These are phyloP conservation scores for Erebia aethiops DNA, from an alignment of 2,888 invertebrate species.

Conservation along the genomic window DNA sequence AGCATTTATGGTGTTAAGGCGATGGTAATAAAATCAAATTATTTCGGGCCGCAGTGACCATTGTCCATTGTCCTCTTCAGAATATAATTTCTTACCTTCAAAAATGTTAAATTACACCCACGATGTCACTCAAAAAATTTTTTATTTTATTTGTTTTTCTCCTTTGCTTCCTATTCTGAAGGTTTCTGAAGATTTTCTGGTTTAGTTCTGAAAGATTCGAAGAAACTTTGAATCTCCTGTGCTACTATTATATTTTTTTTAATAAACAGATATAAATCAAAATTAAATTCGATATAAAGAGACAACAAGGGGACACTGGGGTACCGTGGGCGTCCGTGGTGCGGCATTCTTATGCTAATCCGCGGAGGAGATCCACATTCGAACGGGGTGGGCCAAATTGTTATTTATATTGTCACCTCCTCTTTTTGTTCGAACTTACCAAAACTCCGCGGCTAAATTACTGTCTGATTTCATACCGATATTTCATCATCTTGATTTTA, in stretches of 20 bases:
- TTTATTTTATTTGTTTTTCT: not conserved
- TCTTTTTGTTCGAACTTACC: conserved; percentile 68
- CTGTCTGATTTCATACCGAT: conserved; percentile 59
- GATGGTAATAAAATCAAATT: conserved; percentile 36
- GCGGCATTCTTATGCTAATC: conserved; percentile 83
- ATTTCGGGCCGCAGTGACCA: conserved; percentile 31
- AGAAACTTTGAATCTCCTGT: not conserved
- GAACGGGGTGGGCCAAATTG: conserved; percentile 82
- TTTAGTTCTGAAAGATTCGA: not conserved
- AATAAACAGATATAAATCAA: conserved; percentile 74
- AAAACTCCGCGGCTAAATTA: conserved; percentile 64
- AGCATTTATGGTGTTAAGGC: conserved; percentile 35
- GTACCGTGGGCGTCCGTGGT: conserved; percentile 75
- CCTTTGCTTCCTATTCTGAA: not conserved
- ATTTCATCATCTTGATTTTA: conserved; percentile 29
- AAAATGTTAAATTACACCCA: conserved; percentile 42
- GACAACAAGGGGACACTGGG: conserved; percentile 74
- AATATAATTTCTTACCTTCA: conserved; percentile 36
- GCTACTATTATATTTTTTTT: not conserved
- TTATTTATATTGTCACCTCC: conserved; percentile 83
- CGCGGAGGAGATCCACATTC: conserved; percentile 66
- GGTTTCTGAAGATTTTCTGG: not conserved
- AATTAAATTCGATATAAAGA: conserved; percentile 82
- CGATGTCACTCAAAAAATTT: not conserved
- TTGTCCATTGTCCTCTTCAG: conserved; percentile 33